A percentile compares a stretch with the other conserved stretches of the same genome.
Conservation (phyloP, 2,113 vertebrate genomes). For the Ciconia maguari region DNA sequence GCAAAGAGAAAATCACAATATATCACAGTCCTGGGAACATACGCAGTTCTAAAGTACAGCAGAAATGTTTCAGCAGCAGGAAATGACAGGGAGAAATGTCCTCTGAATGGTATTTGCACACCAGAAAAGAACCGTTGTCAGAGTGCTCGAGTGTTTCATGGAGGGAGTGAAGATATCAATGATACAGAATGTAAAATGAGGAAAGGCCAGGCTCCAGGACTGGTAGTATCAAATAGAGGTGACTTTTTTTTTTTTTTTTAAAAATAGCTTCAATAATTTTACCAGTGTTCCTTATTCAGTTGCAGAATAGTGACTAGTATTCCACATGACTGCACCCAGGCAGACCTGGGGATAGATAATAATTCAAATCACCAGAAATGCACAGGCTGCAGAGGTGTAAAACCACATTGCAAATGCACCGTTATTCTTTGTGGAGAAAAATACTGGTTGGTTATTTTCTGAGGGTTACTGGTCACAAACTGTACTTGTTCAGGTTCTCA, state of each 20-base stretch:
- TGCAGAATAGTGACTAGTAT: not conserved
- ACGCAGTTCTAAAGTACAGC: not conserved
- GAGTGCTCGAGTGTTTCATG: not conserved
- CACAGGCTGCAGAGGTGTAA: not conserved
- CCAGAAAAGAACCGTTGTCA: not conserved
- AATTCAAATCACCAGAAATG: not conserved
- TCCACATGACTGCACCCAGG: not conserved
- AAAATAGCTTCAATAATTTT: not conserved
- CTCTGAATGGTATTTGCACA: constrained; percentile 16
- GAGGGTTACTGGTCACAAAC: not conserved
- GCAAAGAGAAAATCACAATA: not conserved
- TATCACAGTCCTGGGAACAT: not conserved
- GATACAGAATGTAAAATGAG: not conserved
- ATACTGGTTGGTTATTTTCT: not conserved
- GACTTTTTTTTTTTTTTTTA: not conserved
- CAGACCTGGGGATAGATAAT: not conserved
- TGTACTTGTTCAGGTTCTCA: not conserved
- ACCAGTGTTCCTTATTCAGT: not conserved
- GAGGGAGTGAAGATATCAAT: not conserved
- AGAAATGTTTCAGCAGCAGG: constrained; percentile 15
- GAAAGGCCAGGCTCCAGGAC: not conserved
- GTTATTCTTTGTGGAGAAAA: not conserved
- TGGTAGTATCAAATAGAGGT: not conserved
- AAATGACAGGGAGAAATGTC: not conserved
- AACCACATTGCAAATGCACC: not conserved